Base-by-base conservation (phyloP, 2,888 invertebrate genomes). In the Lasioglossum villosulum region DNA sequence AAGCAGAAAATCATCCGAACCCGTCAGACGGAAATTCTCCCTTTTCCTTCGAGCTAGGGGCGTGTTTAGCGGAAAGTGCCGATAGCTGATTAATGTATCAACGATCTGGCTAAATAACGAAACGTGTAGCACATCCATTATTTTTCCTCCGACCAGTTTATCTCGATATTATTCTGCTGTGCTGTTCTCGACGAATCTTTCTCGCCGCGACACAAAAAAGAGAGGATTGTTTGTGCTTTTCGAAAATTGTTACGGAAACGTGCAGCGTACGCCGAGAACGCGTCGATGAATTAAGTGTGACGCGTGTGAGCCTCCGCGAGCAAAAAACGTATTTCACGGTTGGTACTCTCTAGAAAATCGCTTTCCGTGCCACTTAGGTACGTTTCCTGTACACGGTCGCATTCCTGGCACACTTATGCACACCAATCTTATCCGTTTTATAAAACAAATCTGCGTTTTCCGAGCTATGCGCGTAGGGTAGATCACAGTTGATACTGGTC, bases 1-100 rank as follows among this genome's bases (percentile, higher is more conserved):
- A 75, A 19, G 84, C 84, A 72, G 84, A 84, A 84, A 84, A 84
- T 84, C 84, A 84, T 84, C 78, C 63, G 78, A 66, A n/a, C 27
- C 84, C 78, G 84, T 84, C 84, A 84, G 75, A 72, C 78, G 75
- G 75, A 75, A 84, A 84, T 78, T 75, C 78, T 75, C 72, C 75
- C 75, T 78, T 84, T 84, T 75, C 71, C 84, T 78, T 70, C 42
- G 5, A 23, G 23, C 70, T 19, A 30, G 37, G 19, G 75, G 48
- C 34, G 45, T 68, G 73, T 73, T 48, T 39, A 19, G 52, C 72
- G 56, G 14, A 68, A 76, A 76, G 59, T n/a, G 59, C 71, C 30
- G 81, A 83, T 27, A 56, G 42, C 42, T 56, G 72, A 84, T 66
- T 34, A 83, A 45, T 34, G 68, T 27, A 23, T 78, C 52, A 37